These are phyloP conservation scores for Hemaris fuciformis DNA, from an alignment of 2,888 invertebrate species.

Conservation along the genomic window DNA sequence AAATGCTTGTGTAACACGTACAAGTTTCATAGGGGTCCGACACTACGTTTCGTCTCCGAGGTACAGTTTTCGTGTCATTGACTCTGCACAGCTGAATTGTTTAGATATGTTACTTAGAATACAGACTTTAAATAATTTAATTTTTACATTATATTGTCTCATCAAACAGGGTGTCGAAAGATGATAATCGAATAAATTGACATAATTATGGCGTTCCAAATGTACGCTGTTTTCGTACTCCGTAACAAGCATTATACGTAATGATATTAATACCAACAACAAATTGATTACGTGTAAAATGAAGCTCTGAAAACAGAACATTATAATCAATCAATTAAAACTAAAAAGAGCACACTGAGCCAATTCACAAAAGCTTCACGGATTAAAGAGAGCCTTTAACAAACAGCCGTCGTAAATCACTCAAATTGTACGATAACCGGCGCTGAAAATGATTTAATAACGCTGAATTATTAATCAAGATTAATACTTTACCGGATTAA, in stretches of 20 bases:
- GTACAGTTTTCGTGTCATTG: background rate
- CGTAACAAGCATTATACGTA: too few species aligned
- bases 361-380: background rate
- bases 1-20: background rate
- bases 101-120: background rate
- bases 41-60: background rate
- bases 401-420: background rate
- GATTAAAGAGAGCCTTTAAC: background rate
- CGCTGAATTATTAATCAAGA: background rate
- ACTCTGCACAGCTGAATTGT: background rate
- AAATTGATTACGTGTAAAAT: too few species aligned
- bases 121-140: too few species aligned
- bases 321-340: background rate
- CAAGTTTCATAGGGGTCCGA: background rate
- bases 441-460: background rate
- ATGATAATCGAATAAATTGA: too few species aligned
- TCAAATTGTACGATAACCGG: background rate
- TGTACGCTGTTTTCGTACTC: too few species aligned
- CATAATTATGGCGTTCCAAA: too few species aligned
- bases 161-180: too few species aligned
- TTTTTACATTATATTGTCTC: too few species aligned
- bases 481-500: conserved; percentile 1
- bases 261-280: too few species aligned
- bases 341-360: background rate
- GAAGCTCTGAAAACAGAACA: too few species aligned